Evolutionary conservation across 2,888 invertebrate genomes (phyloP).

Genomic region (Arrhopalites spinosus): DNA sequence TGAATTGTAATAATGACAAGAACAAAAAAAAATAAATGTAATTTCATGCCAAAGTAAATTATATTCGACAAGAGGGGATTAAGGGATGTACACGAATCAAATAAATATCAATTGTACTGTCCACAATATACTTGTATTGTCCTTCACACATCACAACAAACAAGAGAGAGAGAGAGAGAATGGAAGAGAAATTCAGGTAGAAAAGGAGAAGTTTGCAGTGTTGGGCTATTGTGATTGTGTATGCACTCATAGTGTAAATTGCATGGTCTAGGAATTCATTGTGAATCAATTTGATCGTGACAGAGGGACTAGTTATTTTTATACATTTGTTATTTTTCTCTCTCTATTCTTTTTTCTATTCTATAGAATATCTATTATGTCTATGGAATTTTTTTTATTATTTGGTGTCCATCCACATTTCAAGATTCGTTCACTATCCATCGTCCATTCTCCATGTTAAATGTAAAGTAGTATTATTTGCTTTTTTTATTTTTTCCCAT

Average conservation of each 20-base stretch:
- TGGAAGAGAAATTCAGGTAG: neutral
- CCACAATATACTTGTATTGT: neutral
- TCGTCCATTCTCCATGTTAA: neutral
- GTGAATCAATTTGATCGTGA: constrained; percentile 36
- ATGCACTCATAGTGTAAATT: neutral
- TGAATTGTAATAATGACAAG: too few species aligned
- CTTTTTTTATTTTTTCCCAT: neutral
- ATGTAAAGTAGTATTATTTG: neutral
- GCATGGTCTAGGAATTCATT: constrained; percentile 28
- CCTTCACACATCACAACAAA: neutral
- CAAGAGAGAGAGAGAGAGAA: neutral
- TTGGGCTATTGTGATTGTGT: neutral
- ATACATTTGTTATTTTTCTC: neutral
- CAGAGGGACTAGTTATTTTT: constrained; percentile 1
- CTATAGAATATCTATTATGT: too few species aligned
- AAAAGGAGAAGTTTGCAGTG: neutral
- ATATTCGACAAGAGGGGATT: constrained; percentile 11
- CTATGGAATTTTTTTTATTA: neutral
- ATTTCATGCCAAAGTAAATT: neutral
- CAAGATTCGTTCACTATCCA: too few species aligned
- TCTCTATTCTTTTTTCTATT: neutral
- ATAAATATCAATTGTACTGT: constrained; percentile 20
- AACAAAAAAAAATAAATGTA: too few species aligned
- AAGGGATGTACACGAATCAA: constrained; percentile 1
- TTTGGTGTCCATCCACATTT: neutral